These are phyloP conservation scores for Sinella curviseta DNA, from an alignment of 1,140 invertebrate genomes.

Conservation along the genomic window DNA sequence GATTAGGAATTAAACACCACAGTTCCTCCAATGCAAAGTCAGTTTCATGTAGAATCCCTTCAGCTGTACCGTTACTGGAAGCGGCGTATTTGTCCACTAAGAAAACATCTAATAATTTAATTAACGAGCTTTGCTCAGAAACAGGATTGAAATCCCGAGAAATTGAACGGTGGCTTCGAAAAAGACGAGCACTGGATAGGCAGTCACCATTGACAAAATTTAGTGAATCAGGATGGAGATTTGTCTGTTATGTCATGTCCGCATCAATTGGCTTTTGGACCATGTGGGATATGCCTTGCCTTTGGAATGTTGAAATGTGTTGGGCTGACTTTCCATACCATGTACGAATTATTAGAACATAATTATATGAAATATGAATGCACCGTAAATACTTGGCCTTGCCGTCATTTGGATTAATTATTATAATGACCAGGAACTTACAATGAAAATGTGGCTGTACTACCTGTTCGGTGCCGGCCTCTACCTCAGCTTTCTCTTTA, in stretches of 20 bases:
- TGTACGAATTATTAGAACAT: conserved; percentile 48
- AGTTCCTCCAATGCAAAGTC: too few species aligned
- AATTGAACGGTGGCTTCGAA: conserved; percentile 85
- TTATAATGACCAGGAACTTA: conserved; percentile 50
- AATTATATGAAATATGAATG: too few species aligned
- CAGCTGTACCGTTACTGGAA: conserved; percentile 69
- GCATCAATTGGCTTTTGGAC: conserved; percentile 80
- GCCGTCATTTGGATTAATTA: too few species aligned
- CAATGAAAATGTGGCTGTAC: conserved; percentile 79
- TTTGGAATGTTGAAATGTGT: conserved; percentile 88
- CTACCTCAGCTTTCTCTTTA: conserved; percentile 87
- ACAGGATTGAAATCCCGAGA: conserved; percentile 81
- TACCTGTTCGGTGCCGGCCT: conserved; percentile 93
- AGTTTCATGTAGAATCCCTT: conserved; percentile 64
- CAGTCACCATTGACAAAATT: conserved; percentile 86
- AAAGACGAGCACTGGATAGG: conserved; percentile 76
- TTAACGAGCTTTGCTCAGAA: conserved; percentile 77
- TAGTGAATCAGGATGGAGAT: conserved; percentile 86
- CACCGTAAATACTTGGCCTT: too few species aligned
- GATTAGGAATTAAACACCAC: not conserved
- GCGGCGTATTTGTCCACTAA: conserved; percentile 67
- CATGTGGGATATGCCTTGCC: conserved; percentile 90
- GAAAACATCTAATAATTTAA: conserved; percentile 67
- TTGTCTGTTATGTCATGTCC: conserved; percentile 78
- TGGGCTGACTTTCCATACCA: conserved; percentile 73